Conservation (phyloP, 2,888 invertebrate genomes). For the Tachystola acroxantha region DNA sequence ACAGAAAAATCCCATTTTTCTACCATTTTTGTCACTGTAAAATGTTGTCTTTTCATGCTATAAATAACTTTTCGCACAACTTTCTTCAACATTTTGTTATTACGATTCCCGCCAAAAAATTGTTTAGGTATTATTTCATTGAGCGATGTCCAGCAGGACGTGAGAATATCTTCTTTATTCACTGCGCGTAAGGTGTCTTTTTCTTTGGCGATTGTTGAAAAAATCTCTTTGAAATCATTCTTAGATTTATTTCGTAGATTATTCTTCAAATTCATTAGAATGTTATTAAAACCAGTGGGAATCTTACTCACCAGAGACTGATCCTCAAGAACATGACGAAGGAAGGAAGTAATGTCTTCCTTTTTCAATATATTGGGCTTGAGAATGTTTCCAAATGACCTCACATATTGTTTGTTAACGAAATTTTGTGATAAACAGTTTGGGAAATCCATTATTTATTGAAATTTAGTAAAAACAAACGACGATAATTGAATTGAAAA, state of each 20-base stretch:
- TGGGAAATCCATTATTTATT: slow-evolving; percentile 31
- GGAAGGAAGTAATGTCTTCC: slow-evolving; percentile 23
- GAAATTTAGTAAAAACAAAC: background rate
- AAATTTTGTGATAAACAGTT: slow-evolving; percentile 55
- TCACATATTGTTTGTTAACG: slow-evolving; percentile 59
- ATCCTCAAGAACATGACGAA: slow-evolving; percentile 32
- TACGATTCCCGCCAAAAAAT: slow-evolving; percentile 47
- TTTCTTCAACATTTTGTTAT: slow-evolving; percentile 47
- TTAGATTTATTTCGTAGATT: slow-evolving; percentile 38
- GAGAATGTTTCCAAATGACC: slow-evolving; percentile 50
- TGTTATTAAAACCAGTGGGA: slow-evolving; percentile 25
- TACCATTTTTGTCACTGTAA: slow-evolving; percentile 32
- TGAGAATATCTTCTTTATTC: slow-evolving; percentile 41
- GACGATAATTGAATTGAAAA: too few species aligned
- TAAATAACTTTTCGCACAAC: slow-evolving; percentile 39
- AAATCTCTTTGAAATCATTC: slow-evolving; percentile 43
- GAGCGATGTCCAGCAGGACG: slow-evolving; percentile 37
- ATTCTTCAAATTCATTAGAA: slow-evolving; percentile 32
- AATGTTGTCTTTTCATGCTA: slow-evolving; percentile 60
- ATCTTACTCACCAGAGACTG: slow-evolving; percentile 30
- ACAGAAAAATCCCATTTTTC: slow-evolving; percentile 47
- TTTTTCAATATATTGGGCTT: slow-evolving; percentile 38
- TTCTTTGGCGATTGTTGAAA: slow-evolving; percentile 26
- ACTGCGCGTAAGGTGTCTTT: slow-evolving; percentile 27
- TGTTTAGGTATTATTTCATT: slow-evolving; percentile 45